Base-by-base conservation (phyloP, 1,140 invertebrate genomes). In the Zophobas atratus region DNA sequence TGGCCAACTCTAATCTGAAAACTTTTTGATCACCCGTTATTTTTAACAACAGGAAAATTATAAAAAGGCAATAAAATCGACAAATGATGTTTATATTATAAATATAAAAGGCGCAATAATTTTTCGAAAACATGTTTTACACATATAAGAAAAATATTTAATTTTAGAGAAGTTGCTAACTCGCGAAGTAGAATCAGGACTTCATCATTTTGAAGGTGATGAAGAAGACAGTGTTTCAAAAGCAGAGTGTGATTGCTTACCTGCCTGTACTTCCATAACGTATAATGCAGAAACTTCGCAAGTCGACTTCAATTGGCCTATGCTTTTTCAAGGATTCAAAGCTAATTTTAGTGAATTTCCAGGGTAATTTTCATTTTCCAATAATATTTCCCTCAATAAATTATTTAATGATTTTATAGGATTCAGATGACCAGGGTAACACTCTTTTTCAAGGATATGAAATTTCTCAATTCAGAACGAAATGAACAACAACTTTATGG, bases 281-380 rank as follows among this genome's bases (percentile, higher is more conserved):
- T 94, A 93, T 82, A 90, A 92, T 76, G 89, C 90, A 0, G 92
- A 93, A 85, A 92, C 90, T 1, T 92, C 92, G 0, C 91, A 92
- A 82, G 92, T 91, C 2, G 88, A 91, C 82, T 92, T 89, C 70
- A 81, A 83, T 56, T 86, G 83, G 83, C 73, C 76, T 1, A 82
- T 81, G 75, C 41, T 86, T 32, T 86, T 86, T 48, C 67, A 81
- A 46, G 81, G 82, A 35, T 85, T 77, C 74, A 81, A 83, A 73
- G 79, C 77, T 0, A 84, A 86, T 55, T 75, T 82, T 60, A 84
- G 80, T 51, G 85, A 86, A 81, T 80, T 84, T 82, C 86, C 85
- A 3, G 89, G 88, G 78, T 86, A 79, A 80, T 57, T 70, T 51
- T 20, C 33, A 38, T 51, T 51, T 51, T 51, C 20, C 2, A 2